Base-by-base conservation (phyloP, 1,140 invertebrate species). In the Drosophila kepulauana region DNA sequence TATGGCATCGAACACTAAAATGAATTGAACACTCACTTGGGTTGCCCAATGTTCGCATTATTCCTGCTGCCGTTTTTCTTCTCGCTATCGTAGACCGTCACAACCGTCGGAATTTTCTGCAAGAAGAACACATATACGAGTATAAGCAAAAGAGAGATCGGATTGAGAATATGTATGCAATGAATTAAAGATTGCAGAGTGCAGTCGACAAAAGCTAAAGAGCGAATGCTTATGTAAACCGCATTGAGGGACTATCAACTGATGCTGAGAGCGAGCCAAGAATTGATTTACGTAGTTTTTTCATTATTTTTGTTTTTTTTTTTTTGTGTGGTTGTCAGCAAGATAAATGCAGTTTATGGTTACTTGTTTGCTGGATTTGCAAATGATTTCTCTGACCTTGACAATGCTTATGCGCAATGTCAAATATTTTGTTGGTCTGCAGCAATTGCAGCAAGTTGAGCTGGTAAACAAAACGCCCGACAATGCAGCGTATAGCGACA, bases 51-150 rank as follows among this genome's bases (percentile, higher is more conserved):
- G 70, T 70, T 81, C 75, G 91, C 87, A 78, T 82, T 91, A 75
- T 79, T 84, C 80, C 78, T 91, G 75, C 62, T 85, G 71, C 77
- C 84, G 67, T 85, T 85, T 78, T 90, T 80, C 85, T 91, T 91
- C 85, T 92, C 89, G 81, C 59, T 90, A 59, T 92, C 91, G 85
- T 91, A 91, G 79, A 82, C 87, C 84, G 91, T 75, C 70, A 77
- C 78, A 79, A 92, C 91, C 82, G 91, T 90, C 62, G 91, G 91
- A 59, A 92, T 92, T 92, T 92, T 92, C 91, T 92, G 85, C 65
- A 79, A 66, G 62, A 33, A 33, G 1, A 33, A 33, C 20, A 25
- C 20, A 25, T 25, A 25, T 25, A 20, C 16, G 16, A 20, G 16
- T 20, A 33, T 7, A 33, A 78, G 48, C 63, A 38, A 15, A 52